A percentile compares a stretch with the other conserved stretches of the same genome.
Evolutionary conservation across 2,113 vertebrate genomes (phyloP).

Genomic region (Microcebus griseorufus): DNA sequence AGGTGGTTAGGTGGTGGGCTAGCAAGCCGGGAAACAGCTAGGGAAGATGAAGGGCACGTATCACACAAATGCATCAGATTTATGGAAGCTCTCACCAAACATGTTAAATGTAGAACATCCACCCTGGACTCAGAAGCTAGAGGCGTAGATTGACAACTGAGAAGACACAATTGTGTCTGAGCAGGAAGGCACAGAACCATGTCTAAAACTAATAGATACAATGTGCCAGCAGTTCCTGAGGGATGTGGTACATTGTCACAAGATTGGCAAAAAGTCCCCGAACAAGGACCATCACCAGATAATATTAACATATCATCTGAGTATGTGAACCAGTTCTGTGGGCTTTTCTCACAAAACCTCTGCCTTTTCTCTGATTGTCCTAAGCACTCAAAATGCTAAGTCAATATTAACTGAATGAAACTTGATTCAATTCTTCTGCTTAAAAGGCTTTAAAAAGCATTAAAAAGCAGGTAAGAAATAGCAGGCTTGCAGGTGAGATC

Average conservation of each 20-base stretch:
- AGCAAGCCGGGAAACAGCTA: neutral
- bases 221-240: neutral
- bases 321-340: neutral
- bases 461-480: neutral
- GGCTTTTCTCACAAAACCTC: conserved; percentile 5
- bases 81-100: neutral
- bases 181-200: neutral
- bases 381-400: neutral
- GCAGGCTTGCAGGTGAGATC: neutral
- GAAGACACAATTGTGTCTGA: conserved; percentile 34
- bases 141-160: neutral
- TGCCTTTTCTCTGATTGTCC: neutral
- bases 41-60: neutral
- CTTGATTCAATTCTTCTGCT: neutral
- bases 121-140: conserved; percentile 38
- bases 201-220: neutral
- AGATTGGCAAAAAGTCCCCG: neutral
- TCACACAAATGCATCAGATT: neutral
- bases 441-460: neutral
- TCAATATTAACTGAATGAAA: neutral
- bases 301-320: neutral
- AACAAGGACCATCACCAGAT: neutral
- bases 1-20: conserved; percentile 62
- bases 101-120: conserved; percentile 23
- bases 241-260: neutral